Conservation (phyloP, 30 jellyfish, hydroid and myxozoan genomes). For the Mastigias papua region DNA sequence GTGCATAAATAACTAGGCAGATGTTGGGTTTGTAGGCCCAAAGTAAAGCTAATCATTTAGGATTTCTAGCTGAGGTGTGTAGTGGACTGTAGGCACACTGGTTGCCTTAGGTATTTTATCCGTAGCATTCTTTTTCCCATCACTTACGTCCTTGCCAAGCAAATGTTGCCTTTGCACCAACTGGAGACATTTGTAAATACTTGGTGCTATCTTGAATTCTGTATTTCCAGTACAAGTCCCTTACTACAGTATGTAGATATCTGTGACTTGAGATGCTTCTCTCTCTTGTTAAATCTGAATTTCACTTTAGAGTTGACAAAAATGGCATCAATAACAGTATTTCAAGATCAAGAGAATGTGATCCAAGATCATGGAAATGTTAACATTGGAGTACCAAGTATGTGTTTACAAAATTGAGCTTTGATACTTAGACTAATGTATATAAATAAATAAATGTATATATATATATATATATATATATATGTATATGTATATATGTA, state of each 20-base stretch:
- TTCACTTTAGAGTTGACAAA: neutral
- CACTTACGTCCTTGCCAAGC: neutral
- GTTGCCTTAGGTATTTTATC: too few species aligned
- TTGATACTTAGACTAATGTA: too few species aligned
- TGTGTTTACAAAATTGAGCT: neutral
- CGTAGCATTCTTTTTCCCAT: too few species aligned
- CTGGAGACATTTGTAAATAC: neutral
- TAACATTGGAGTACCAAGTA: neutral
- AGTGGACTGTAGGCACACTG: too few species aligned
- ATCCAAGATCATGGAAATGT: conserved; percentile 13
- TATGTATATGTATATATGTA: too few species aligned
- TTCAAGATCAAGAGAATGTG: conserved; percentile 18
- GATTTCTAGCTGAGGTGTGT: too few species aligned
- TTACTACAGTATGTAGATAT: neutral
- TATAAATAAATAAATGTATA: too few species aligned
- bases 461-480: too few species aligned
- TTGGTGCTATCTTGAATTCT: neutral
- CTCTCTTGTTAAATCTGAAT: neutral
- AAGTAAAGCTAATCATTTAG: too few species aligned
- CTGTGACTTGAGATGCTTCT: neutral
- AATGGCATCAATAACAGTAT: conserved; percentile 31
- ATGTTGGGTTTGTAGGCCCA: too few species aligned
- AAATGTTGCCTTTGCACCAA: neutral
- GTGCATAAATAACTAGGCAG: too few species aligned
- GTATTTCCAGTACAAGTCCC: neutral